Evolutionary conservation across 2,113 vertebrate genomes (phyloP).

Genomic region (Sphaerodactylus townsendi): DNA sequence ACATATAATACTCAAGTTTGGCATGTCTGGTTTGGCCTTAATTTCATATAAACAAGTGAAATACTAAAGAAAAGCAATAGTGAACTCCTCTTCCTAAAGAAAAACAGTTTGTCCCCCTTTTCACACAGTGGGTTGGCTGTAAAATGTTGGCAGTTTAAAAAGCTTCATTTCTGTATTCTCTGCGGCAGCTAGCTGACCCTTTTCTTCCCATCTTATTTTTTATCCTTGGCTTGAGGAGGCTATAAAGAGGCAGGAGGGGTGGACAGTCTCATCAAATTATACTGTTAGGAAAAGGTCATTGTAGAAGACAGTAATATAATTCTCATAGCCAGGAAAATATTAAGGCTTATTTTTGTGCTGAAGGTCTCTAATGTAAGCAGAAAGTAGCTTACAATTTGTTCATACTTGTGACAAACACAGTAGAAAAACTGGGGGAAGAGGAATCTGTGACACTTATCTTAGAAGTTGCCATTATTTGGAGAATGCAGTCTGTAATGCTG

Average conservation of each 20-base stretch:
- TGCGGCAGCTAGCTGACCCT: background rate
- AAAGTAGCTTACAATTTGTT: background rate
- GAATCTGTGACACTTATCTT: background rate
- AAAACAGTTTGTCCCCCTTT: background rate
- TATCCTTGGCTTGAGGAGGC: background rate
- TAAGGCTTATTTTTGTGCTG: background rate
- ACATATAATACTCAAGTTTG: background rate
- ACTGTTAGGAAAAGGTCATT: slow-evolving; percentile 3
- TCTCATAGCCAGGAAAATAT: background rate
- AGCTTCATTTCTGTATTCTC: background rate
- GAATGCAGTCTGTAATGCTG: background rate
- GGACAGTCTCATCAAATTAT: slow-evolving; percentile 5
- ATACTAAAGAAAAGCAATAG: background rate
- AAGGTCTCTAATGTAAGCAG: background rate
- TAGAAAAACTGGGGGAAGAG: background rate
- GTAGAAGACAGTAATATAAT: slow-evolving; percentile 1
- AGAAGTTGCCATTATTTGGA: background rate
- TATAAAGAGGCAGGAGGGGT: background rate
- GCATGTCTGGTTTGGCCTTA: background rate
- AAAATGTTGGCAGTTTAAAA: background rate
- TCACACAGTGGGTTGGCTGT: background rate
- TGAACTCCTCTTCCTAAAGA: background rate
- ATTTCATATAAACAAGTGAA: background rate
- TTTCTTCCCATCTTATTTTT: background rate
- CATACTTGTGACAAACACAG: background rate